Evolutionary conservation across 2,797 vertebrate species (phyloP).

Genomic region (Babyrousa celebensis): DNA sequence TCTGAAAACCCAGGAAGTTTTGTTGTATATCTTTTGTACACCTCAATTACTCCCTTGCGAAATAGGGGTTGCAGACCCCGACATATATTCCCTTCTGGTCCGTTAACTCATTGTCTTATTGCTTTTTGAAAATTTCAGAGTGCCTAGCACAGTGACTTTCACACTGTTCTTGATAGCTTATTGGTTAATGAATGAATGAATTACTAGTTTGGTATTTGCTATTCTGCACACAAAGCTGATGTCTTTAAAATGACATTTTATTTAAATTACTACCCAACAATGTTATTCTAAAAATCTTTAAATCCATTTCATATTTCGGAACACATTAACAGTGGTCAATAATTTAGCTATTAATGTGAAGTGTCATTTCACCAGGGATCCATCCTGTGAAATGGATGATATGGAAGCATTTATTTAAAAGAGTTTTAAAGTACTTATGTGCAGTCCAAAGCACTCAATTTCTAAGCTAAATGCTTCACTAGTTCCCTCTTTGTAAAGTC

Average conservation of each 20-base stretch:
- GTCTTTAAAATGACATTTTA: constrained; percentile 70
- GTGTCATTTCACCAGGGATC: constrained; percentile 73
- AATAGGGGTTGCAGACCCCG: not conserved
- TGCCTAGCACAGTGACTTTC: not conserved
- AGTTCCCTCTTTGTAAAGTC: constrained; percentile 70
- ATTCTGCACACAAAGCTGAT: not conserved
- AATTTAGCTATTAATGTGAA: constrained; percentile 79
- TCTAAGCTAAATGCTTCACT: constrained; percentile 81
- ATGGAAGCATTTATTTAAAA: constrained; percentile 78
- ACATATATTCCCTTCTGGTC: not conserved
- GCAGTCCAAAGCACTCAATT: constrained; percentile 82
- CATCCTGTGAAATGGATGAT: constrained; percentile 65
- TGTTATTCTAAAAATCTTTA: constrained; percentile 72
- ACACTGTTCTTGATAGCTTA: not conserved
- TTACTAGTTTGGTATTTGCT: not conserved
- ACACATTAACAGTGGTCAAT: constrained; percentile 72
- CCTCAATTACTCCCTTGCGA: not conserved
- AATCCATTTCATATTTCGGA: constrained; percentile 72
- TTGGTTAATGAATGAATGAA: not conserved
- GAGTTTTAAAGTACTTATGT: constrained; percentile 78
- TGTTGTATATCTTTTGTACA: not conserved
- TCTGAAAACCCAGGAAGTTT: not conserved
- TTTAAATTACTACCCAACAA: constrained; percentile 71
- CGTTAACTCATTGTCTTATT: not conserved
- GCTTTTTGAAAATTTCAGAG: not conserved